phyloP scores from a whole-genome alignment of 2,888 invertebrate genomes.

The Euplexia lucipara region DNA sequence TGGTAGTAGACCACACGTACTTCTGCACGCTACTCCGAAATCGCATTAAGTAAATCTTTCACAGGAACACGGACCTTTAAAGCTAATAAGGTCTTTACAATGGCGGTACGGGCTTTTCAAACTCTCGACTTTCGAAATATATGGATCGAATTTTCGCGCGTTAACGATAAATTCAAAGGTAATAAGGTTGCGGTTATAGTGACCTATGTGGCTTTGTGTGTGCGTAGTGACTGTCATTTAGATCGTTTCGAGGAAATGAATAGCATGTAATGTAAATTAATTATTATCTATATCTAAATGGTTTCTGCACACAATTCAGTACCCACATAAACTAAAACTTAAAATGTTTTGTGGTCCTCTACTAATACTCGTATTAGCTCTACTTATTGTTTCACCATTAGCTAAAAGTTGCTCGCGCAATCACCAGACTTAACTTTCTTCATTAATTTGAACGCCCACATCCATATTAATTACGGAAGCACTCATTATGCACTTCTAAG shows the following conservation, averaged over 20 bases:
- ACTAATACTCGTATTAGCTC: neutral
- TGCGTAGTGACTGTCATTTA: conserved; percentile 41
- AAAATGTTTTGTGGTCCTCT: neutral
- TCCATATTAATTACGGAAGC: conserved; percentile 47
- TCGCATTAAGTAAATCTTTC: conserved; percentile 81
- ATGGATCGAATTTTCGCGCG: conserved; percentile 61
- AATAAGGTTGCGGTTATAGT: conserved; percentile 56
- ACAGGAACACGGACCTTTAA: conserved; percentile 75
- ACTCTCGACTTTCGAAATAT: conserved; percentile 66
- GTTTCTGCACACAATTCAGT: conserved; percentile 6
- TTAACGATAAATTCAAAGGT: conserved; percentile 58
- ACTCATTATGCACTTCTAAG: conserved; percentile 47
- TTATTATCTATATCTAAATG: conserved; percentile 5
- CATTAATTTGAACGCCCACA: conserved; percentile 27
- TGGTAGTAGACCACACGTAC: conserved; percentile 75
- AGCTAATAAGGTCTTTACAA: conserved; percentile 81
- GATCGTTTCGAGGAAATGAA: conserved; percentile 34
- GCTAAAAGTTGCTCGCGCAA: neutral
- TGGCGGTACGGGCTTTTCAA: conserved; percentile 65
- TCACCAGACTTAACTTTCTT: neutral
- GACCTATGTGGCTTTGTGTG: conserved; percentile 43
- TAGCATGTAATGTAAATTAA: conserved; percentile 33
- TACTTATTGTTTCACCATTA: neutral
- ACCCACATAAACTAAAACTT: conserved; percentile 4
- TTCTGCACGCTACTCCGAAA: conserved; percentile 77